These are phyloP conservation scores for Triops longicaudatus DNA, from an alignment of 1,140 invertebrate species.

Conservation along the genomic window DNA sequence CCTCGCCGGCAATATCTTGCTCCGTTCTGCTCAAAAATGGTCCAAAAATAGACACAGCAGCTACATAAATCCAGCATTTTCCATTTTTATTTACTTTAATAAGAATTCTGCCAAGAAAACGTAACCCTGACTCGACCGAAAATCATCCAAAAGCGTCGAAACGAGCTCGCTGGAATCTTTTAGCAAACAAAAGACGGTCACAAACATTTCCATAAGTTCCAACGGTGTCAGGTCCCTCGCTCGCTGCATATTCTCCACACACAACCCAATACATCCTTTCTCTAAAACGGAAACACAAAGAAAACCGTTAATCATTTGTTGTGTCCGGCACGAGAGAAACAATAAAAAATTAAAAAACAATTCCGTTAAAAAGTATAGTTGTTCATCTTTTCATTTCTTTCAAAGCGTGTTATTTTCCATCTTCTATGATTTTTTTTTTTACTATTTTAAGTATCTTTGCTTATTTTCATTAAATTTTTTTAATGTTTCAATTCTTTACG, in stretches of 20 bases:
- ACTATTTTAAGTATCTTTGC: no score
- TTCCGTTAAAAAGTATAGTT: no score
- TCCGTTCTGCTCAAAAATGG: constrained; percentile 51
- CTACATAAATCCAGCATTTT: constrained; percentile 28
- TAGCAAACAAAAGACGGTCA: constrained; percentile 93
- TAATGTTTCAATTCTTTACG: background rate
- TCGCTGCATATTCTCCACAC: constrained; percentile 94
- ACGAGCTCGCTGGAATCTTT: constrained; percentile 98
- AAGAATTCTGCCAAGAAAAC: constrained; percentile 89
- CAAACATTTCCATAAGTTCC: constrained; percentile 97
- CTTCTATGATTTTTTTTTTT: no score
- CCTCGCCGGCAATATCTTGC: constrained; percentile 64
- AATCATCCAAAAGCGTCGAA: constrained; percentile 88
- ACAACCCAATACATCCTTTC: constrained; percentile 88
- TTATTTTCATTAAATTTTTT: no score
- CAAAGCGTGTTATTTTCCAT: no score
- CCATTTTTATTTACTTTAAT: constrained; percentile 60
- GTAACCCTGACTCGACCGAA: constrained; percentile 88
- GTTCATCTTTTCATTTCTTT: no score
- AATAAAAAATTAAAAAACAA: no score
- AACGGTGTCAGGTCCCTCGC: constrained; percentile 77
- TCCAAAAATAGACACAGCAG: background rate
- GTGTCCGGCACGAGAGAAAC: background rate
- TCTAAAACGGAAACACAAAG: constrained; percentile 48
- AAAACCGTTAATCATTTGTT: background rate